Base-by-base conservation (phyloP, 2,888 invertebrate genomes). In the Eugnorisma glareosa region DNA sequence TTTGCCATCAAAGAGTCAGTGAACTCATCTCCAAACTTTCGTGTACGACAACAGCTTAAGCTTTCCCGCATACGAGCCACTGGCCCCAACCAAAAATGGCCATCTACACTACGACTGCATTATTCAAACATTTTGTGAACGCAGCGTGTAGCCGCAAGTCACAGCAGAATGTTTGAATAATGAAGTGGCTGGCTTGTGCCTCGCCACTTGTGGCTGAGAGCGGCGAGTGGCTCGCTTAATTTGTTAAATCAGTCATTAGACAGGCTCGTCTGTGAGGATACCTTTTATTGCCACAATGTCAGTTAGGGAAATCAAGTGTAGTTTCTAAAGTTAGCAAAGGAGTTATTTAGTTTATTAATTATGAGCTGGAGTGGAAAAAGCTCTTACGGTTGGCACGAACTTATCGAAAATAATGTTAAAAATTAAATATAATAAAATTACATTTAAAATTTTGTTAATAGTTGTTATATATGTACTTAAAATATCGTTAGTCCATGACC, bases 131-230 rank as follows among this genome's bases (percentile, higher is more conserved):
- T 73, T 82, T 51, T 24, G 75, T 71, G n/a, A 72, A 68, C 54
- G 35, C 71, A 54, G 31, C 35, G 54, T 63, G 63, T 69, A 54
- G 40, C 48, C 43, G 21, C 67, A 24, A 70, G 28, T 81, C 73
- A 43, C 51, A 64, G 73, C 73, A 71, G 57, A 68, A 74, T 80
- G 69, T 75, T 75, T 82, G 66, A 84, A 83, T 83, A 81, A 81
- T 84, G 71, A 79, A 82, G 72, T 57, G 43, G 40, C 18, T 31
- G 40, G 79, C 61, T 69, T 43, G 64, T 67, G 37, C 51, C 54
- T 72, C 35, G 54, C 71, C 75, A 82, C 83, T 82, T 83, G 80
- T 82, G 72, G 79, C 59, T 54, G 66, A 8, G 57, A 54, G 15
- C 31, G 31, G n/a, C n/a, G 51, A 75, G 67, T 81, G 63, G 71